Evolutionary conservation across 2,797 vertebrate species (phyloP).

Genomic region (Lates japonicus): DNA sequence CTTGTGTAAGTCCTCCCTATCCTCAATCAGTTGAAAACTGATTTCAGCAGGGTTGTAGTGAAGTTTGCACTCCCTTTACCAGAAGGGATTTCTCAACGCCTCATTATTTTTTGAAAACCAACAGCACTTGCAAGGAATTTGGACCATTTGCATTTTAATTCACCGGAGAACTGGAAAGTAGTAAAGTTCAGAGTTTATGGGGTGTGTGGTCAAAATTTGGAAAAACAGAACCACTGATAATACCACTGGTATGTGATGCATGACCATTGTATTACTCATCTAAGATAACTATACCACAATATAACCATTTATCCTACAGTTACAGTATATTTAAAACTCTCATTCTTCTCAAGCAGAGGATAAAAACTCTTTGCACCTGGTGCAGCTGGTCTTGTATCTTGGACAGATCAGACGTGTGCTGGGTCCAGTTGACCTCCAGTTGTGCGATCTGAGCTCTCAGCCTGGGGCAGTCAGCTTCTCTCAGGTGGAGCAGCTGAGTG

Average conservation of each 20-base stretch:
- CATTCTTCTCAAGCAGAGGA: background rate
- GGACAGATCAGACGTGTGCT: slow-evolving; percentile 85
- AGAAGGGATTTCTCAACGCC: slow-evolving; percentile 32
- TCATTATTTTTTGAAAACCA: slow-evolving; percentile 67
- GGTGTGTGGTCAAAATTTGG: background rate
- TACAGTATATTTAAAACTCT: background rate
- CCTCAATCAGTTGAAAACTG: slow-evolving; percentile 26
- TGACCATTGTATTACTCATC: background rate
- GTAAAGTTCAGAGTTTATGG: background rate
- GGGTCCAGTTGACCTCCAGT: slow-evolving; percentile 89
- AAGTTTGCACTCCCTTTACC: slow-evolving; percentile 51
- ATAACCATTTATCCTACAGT: background rate
- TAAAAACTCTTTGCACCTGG: slow-evolving; percentile 82
- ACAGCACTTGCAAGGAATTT: slow-evolving; percentile 30
- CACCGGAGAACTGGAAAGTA: background rate
- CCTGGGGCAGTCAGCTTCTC: slow-evolving; percentile 82
- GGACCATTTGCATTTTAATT: background rate
- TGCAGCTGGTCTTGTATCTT: slow-evolving; percentile 88
- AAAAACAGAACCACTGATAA: background rate
- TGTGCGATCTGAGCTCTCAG: slow-evolving; percentile 85
- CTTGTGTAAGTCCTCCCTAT: slow-evolving; percentile 31
- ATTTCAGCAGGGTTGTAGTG: slow-evolving; percentile 24
- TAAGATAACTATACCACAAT: background rate
- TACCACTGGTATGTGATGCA: background rate
- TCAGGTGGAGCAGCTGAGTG: slow-evolving; percentile 87